Conservation (phyloP, 35 echinoderm and acorn worm genomes). For the Diadema setosum region DNA sequence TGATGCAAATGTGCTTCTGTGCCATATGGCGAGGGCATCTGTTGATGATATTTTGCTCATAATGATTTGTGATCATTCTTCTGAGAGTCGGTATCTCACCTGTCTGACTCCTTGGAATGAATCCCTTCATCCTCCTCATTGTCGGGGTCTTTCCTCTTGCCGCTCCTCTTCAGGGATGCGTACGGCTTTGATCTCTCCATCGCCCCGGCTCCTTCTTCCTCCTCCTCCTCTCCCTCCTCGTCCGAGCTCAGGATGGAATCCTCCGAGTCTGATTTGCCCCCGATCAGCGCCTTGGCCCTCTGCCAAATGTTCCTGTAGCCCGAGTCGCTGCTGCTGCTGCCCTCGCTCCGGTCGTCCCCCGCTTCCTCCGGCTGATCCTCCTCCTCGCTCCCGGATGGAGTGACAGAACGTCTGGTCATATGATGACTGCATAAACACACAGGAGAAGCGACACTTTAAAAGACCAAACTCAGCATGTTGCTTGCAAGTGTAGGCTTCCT, state of each 20-base stretch:
- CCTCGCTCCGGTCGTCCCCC: background rate
- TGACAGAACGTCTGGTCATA: background rate
- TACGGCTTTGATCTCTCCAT: too few species aligned
- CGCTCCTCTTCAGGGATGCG: too few species aligned
- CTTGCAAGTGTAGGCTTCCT: too few species aligned
- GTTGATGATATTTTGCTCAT: too few species aligned
- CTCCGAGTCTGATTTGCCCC: background rate
- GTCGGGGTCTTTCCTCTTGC: too few species aligned
- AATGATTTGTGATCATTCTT: too few species aligned
- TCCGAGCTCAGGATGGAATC: background rate
- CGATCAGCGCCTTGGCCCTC: background rate
- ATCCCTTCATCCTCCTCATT: constrained; percentile 1
- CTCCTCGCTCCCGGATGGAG: background rate
- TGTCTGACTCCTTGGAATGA: background rate
- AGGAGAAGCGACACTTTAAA: too few species aligned
- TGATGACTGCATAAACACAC: too few species aligned
- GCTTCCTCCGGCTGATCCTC: background rate
- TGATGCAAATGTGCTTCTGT: too few species aligned
- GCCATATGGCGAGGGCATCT: too few species aligned
- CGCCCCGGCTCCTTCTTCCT: background rate
- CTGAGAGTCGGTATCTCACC: too few species aligned
- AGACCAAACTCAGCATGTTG: too few species aligned
- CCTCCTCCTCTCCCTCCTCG: background rate
- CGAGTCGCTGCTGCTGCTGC: background rate
- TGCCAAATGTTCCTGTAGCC: constrained; percentile 5